Evolutionary conservation across 1,140 invertebrate species (phyloP).

Genomic region (Bombus soroeensis): DNA sequence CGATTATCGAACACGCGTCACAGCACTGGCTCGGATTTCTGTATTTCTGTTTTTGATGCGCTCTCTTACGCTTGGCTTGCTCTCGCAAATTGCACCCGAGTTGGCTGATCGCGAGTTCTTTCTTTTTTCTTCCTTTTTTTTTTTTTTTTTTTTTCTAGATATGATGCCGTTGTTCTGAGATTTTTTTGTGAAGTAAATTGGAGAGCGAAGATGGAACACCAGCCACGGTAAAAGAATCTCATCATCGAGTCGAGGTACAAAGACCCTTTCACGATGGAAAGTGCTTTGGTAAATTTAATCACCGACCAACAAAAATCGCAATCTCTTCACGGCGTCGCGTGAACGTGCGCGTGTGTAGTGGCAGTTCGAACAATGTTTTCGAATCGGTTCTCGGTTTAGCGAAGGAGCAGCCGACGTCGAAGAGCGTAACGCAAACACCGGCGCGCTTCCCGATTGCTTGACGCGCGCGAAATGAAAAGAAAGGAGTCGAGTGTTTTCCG

Average conservation of each 20-base stretch:
- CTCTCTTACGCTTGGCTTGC: neutral
- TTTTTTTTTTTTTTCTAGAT: neutral
- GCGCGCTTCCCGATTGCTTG: conserved; percentile 3
- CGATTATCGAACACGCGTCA: conserved; percentile 20
- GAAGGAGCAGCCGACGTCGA: neutral
- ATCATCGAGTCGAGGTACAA: neutral
- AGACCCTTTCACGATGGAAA: neutral
- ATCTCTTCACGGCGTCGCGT: neutral
- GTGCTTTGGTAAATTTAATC: conserved; percentile 30
- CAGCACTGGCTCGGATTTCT: neutral
- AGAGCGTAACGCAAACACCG: conserved; percentile 26
- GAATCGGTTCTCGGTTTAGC: conserved; percentile 9
- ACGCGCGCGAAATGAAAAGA: conserved; percentile 31
- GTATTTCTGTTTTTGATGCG: neutral
- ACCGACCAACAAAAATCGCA: conserved; percentile 10
- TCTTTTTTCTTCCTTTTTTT: neutral
- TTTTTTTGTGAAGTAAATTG: too few species aligned
- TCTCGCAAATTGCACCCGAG: neutral
- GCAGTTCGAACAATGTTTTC: neutral
- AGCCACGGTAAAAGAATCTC: too few species aligned
- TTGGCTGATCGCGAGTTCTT: neutral
- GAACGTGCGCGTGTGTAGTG: neutral
- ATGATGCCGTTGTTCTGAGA: neutral
- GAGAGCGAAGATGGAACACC: neutral
- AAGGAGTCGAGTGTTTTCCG: conserved; percentile 36